Percentiles rank a stretch among this genome's conserved stretches.
Conservation (phyloP, 2,888 invertebrate genomes). For the Eilema caniola region DNA sequence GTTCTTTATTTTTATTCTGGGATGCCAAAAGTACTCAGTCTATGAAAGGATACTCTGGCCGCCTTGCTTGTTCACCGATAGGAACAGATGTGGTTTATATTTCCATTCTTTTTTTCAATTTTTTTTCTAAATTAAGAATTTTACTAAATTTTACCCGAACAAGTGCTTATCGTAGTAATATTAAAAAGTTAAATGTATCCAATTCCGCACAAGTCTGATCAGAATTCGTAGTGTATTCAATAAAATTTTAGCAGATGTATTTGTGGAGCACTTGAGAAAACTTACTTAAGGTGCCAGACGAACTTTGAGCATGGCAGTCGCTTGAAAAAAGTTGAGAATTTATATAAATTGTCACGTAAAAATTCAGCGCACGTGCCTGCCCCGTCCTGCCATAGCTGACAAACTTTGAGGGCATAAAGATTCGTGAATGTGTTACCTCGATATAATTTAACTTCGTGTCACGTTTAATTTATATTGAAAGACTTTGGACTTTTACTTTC, state of each 20-base stretch:
- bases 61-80: background rate
- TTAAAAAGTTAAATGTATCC: background rate
- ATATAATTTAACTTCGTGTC: slow-evolving; percentile 29
- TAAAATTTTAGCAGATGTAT: slow-evolving; percentile 15
- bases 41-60: too few species aligned
- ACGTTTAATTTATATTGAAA: slow-evolving; percentile 40
- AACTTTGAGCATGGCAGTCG: slow-evolving; percentile 23
- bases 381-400: slow-evolving; percentile 43
- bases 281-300: slow-evolving; percentile 30
- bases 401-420: slow-evolving; percentile 37
- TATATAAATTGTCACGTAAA: slow-evolving; percentile 27
- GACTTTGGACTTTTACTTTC: slow-evolving; percentile 8
- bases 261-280: slow-evolving; percentile 17
- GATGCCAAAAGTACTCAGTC: background rate
- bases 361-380: slow-evolving; percentile 48
- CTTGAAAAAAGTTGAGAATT: slow-evolving; percentile 28
- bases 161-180: background rate
- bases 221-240: background rate
- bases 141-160: background rate
- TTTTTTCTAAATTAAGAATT: background rate
- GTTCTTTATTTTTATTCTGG: too few species aligned
- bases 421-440: slow-evolving; percentile 30
- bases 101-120: too few species aligned
- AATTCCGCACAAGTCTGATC: slow-evolving; percentile 9
- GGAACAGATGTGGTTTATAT: background rate